Evolutionary conservation across 1,140 invertebrate species (phyloP), one percentile per base, ranked within the genome.

Genomic region (Sitobion miscanthi): DNA sequence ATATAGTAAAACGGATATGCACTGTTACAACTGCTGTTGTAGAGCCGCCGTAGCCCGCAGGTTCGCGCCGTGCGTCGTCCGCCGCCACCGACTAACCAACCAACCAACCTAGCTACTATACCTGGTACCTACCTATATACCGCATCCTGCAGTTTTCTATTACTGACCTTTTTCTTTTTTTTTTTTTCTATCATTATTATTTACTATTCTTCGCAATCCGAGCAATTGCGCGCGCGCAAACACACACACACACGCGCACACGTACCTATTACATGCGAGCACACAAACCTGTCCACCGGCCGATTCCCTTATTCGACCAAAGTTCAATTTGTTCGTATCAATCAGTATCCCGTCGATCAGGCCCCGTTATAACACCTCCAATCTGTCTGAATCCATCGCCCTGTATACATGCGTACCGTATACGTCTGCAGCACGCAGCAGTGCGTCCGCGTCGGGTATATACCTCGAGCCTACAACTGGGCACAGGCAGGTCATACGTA

Each of bases 301-400:
- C 25, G n/a, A 82, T 82, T 35, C 30, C 90, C 90, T 83, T 91
- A 91, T 91, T 25, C 45, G 90, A 82, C 11, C 45, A 83, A 83
- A 91, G 90, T 91, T 91, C 90, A 91, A 91, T 91, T 91, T 91
- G 90, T 91, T 91, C 90, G 90, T 91, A 91, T 91, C 90, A 91
- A 91, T 91, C 90, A 54, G 90, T 38, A 47, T 83, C 90, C 90
- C 62, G 90, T 91, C 69, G 90, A 91, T 91, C 90, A 91, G 62
- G 45, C 62, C 69, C 90, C 90, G 90, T 91, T 91, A 91, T 83
- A 91, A 91, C 90, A 91, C 90, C 90, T 91, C 62, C 90, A 52
- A 83, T 83, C 62, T 83, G 69, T 91, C 90, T 83, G 90, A 91
- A 83, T 49, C 90, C 42, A 83, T 54, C 90, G 54, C 57, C 54